Evolutionary conservation across 2,797 vertebrate species (phyloP), one percentile per base, ranked within the genome.

Genomic region (Sebastes minor): DNA sequence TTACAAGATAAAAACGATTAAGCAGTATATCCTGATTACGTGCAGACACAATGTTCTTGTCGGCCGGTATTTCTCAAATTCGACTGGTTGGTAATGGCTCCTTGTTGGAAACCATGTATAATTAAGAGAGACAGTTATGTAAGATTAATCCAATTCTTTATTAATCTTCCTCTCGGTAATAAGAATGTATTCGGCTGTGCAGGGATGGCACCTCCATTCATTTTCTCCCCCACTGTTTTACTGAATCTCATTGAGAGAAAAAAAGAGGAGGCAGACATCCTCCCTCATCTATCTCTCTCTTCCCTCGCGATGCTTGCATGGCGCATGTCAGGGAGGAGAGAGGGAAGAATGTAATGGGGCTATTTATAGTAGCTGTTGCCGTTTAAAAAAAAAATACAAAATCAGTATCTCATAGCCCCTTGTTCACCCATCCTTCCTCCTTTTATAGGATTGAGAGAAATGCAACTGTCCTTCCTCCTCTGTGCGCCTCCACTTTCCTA

Each of bases 361-460:
- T 96, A 96, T 95, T 93, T 95, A 92, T 96, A 95, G 95, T 60
- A 89, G 82, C 91, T 79, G 92, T 93, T 94, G 90, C 92, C 49
- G 79, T 80, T 91, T 62, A 23, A n/a, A 69, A 86, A 75, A 78
- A 85, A 27, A 78, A 81, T 52, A 69, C 72, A 71, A 68, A 82
- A 63, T 84, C 60, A 80, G 71, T 71, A 70, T 90, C 79, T 78
- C 81, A 61, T 70, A 55, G 75, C 77, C 69, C 71, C 25, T 32
- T 57, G 23, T 70, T 70, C 35, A 16, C 59, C 59, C 22, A 53
- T 18, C 33, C 52, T 7, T 52, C 61, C 20, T 64, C 74, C 35
- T 9, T 66, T 79, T 76, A 74, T 70, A 69, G 20, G 16, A 79
- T 61, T 22, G 74, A 60, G 42, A 82, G 73, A 53, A 65, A 35